Evolutionary conservation across 2,797 vertebrate species (phyloP).

Genomic region (Rhinophrynus dorsalis): DNA sequence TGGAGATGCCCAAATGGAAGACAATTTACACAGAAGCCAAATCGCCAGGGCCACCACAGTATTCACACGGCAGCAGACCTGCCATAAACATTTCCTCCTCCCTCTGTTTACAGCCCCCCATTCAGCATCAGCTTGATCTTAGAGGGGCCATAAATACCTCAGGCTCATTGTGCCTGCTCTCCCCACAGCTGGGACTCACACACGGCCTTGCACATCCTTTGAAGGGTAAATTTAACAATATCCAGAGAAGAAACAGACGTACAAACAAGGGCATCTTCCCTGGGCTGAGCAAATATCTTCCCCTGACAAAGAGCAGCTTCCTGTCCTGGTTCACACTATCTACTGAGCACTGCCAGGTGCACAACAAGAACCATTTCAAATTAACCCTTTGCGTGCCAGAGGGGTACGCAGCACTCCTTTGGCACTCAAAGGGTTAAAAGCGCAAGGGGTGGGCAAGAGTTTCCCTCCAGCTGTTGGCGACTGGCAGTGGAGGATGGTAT

Average conservation of each 20-base stretch:
- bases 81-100: conserved; percentile 70
- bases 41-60: conserved; percentile 62
- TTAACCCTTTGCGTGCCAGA: no score
- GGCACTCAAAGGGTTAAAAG: no score
- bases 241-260: conserved; percentile 31
- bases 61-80: conserved; percentile 68
- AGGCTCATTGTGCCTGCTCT: conserved; percentile 53
- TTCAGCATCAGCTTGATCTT: conserved; percentile 65
- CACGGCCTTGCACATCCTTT: conserved; percentile 60
- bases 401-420: no score
- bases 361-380: no score
- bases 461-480: no score
- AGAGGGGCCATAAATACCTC: conserved; percentile 72
- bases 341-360: no score
- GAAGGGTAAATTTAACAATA: conserved; percentile 51
- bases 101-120: conserved; percentile 58
- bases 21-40: conserved; percentile 67
- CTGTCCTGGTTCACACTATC: not conserved
- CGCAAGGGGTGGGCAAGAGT: no score
- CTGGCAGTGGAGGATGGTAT: no score
- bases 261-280: conserved; percentile 4
- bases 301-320: conserved; percentile 31
- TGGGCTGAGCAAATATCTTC: conserved; percentile 7
- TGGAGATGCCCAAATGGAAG: conserved; percentile 63
- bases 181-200: conserved; percentile 60